Percentiles rank a stretch among this genome's conserved stretches.
Conservation (phyloP, 2,888 invertebrate species). For the Lingula anatina region DNA sequence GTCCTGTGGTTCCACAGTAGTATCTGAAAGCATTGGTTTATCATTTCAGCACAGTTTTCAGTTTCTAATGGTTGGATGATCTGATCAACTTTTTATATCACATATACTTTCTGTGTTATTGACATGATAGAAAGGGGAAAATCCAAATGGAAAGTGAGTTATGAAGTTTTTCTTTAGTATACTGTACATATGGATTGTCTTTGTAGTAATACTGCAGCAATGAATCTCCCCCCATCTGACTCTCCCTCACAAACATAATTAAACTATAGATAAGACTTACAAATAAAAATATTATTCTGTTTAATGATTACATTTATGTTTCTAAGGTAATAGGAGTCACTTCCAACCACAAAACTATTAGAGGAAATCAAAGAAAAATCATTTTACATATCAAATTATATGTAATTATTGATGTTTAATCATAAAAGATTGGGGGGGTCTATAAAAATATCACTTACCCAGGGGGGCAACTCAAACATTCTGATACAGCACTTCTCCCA, state of each 20-base stretch:
- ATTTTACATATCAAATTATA: not conserved
- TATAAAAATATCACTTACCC: conserved; percentile 34
- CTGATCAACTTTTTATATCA: no score
- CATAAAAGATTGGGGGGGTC: no score
- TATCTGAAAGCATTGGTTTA: conserved; percentile 25
- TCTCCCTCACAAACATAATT: no score
- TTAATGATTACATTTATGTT: no score
- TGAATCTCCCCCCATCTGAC: no score
- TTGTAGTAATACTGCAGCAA: no score
- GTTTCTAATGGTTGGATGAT: no score
- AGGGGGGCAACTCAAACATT: conserved; percentile 37
- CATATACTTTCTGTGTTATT: not conserved
- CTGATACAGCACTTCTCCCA: conserved; percentile 16
- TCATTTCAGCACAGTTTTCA: no score
- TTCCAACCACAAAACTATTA: no score
- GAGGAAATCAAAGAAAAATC: not conserved
- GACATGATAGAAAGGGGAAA: not conserved
- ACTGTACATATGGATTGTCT: not conserved
- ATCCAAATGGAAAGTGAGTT: not conserved
- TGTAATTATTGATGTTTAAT: not conserved
- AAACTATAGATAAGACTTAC: no score
- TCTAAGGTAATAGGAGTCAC: no score
- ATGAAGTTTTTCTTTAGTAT: not conserved
- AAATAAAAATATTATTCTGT: no score
- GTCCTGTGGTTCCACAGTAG: conserved; percentile 40